Evolutionary conservation across 2,797 vertebrate genomes (phyloP).

Genomic region (Rachycentron canadum): DNA sequence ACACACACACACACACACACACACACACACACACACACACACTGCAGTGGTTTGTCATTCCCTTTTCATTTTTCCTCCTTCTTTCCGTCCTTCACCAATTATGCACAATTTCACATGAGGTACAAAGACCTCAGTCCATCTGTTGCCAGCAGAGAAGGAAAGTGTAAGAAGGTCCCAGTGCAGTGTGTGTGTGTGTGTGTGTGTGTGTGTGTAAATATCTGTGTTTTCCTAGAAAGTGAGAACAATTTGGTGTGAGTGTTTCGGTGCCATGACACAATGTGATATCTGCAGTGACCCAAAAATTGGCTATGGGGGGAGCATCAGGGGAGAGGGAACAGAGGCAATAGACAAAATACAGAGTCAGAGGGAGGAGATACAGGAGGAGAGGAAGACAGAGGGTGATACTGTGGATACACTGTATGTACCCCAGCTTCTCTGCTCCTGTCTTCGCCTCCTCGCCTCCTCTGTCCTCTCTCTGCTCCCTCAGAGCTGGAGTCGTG

Average conservation of each 20-base stretch:
- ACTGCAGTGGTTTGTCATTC: constrained; percentile 11
- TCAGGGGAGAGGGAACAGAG: constrained; percentile 40
- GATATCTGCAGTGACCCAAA: constrained; percentile 70
- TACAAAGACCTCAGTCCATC: constrained; percentile 47
- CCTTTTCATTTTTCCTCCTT: background rate
- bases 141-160: constrained; percentile 30
- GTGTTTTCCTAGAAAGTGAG: constrained; percentile 31
- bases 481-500: constrained; percentile 40
- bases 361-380: background rate
- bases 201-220: background rate
- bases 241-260: constrained; percentile 56
- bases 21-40: background rate
- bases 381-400: constrained; percentile 50
- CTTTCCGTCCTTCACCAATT: constrained; percentile 50
- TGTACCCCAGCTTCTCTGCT: constrained; percentile 44
- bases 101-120: constrained; percentile 34
- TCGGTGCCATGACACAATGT: constrained; percentile 59
- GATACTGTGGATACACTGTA: constrained; percentile 43
- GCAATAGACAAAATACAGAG: constrained; percentile 43
- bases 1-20: background rate
- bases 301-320: constrained; percentile 56
- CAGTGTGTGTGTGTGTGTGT: constrained; percentile 9
- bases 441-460: constrained; percentile 1
- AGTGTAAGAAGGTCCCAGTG: constrained; percentile 1
- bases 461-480: constrained; percentile 42